Conservation (phyloP, 2,797 vertebrate genomes). For the Caiman crocodilus region DNA sequence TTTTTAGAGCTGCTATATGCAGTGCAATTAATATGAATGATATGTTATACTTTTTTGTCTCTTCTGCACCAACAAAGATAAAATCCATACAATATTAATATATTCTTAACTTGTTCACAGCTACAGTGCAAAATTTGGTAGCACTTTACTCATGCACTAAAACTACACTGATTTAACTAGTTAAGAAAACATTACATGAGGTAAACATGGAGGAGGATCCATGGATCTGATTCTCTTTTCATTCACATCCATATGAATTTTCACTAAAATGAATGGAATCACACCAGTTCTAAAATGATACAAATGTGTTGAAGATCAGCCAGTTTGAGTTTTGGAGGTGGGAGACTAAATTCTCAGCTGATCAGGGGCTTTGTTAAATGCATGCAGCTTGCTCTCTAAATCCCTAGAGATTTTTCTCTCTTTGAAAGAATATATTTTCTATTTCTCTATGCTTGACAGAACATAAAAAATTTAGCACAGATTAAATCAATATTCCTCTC, state of each 20-base stretch:
- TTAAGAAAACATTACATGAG: neutral
- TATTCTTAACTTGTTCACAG: neutral
- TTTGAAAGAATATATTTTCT: neutral
- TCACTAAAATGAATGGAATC: neutral
- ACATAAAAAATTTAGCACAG: neutral
- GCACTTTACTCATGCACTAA: neutral
- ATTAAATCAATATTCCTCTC: neutral
- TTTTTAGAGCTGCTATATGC: neutral
- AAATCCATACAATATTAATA: neutral
- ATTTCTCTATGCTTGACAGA: neutral
- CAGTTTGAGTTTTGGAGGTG: neutral
- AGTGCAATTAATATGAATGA: neutral
- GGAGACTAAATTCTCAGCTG: neutral
- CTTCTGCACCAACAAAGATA: neutral
- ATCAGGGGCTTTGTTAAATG: neutral
- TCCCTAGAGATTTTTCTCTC: neutral
- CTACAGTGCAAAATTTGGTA: neutral
- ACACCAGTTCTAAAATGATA: neutral
- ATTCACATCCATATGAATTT: neutral
- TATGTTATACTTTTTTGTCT: neutral
- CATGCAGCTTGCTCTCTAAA: neutral
- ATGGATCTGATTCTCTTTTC: neutral
- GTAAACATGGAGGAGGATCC: neutral
- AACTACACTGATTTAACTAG: neutral
- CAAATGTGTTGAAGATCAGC: neutral